Percentiles rank a stretch among this genome's conserved stretches.
Conservation (phyloP, 2,113 vertebrate genomes). For the Oceanites oceanicus region DNA sequence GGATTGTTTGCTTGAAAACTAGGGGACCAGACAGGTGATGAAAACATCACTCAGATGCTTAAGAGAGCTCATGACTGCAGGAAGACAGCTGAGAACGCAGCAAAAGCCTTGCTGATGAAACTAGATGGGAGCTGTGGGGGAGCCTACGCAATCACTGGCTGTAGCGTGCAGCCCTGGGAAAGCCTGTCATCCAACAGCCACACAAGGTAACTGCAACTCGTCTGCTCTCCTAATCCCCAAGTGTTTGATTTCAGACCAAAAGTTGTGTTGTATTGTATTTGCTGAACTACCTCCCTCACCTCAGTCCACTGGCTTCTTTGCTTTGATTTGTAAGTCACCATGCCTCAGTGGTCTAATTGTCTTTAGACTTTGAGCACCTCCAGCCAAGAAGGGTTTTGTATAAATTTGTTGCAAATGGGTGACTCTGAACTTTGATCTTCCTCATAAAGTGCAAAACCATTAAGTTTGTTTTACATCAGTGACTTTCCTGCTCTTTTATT, state of each 20-base stretch:
- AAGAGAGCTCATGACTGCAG: conserved; percentile 86
- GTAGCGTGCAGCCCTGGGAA: conserved; percentile 85
- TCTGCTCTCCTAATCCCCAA: neutral
- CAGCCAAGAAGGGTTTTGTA: neutral
- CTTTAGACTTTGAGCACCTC: neutral
- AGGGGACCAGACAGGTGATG: conserved; percentile 83
- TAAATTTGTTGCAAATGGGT: neutral
- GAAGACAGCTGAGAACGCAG: conserved; percentile 85
- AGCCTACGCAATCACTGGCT: conserved; percentile 77
- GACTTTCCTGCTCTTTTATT: neutral
- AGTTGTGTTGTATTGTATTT: neutral
- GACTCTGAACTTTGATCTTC: conserved; percentile 17
- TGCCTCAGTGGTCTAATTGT: neutral
- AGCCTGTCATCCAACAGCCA: conserved; percentile 89
- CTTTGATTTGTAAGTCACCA: neutral
- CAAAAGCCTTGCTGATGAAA: conserved; percentile 84
- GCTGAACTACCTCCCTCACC: neutral
- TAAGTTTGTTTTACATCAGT: neutral
- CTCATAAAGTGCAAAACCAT: neutral
- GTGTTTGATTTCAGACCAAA: neutral
- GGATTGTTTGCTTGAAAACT: conserved; percentile 45
- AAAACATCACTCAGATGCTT: conserved; percentile 84
- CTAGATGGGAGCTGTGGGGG: conserved; percentile 87
- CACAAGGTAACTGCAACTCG: conserved; percentile 77
- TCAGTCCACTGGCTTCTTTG: neutral